Conservation (phyloP, 2,113 vertebrate species). For the Elachura formosa region DNA sequence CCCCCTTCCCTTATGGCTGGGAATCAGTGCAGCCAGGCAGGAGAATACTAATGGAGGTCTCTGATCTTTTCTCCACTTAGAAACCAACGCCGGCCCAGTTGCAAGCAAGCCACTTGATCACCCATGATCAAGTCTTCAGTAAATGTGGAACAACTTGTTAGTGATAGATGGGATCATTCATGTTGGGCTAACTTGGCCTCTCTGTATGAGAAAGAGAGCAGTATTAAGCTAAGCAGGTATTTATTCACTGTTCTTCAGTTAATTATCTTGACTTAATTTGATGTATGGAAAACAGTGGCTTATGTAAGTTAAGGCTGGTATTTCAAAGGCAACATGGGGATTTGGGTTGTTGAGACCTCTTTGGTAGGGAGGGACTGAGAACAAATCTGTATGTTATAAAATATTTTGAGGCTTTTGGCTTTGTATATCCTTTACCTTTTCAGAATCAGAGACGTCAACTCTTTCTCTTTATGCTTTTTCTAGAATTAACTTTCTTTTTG, state of each 20-base stretch:
- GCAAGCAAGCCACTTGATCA: background rate
- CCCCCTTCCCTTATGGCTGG: background rate
- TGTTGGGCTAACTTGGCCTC: background rate
- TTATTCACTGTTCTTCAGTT: background rate
- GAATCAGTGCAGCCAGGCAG: background rate
- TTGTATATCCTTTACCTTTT: background rate
- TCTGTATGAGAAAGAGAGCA: background rate
- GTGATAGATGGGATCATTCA: background rate
- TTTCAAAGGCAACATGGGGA: background rate
- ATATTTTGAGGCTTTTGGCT: background rate
- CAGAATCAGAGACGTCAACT: background rate
- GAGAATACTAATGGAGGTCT: slow-evolving; percentile 1
- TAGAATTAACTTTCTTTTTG: background rate
- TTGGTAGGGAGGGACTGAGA: background rate
- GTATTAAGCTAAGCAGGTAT: background rate
- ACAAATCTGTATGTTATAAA: background rate
- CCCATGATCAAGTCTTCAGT: background rate
- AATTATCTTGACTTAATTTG: background rate
- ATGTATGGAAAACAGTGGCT: background rate
- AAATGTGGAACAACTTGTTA: background rate
- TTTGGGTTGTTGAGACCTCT: background rate
- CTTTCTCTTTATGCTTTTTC: background rate
- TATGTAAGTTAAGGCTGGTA: background rate
- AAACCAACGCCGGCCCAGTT: background rate
- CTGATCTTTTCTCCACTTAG: background rate